These are phyloP conservation scores for Pseudobourletiella spinata DNA, from an alignment of 1,140 invertebrate species.

Conservation along the genomic window DNA sequence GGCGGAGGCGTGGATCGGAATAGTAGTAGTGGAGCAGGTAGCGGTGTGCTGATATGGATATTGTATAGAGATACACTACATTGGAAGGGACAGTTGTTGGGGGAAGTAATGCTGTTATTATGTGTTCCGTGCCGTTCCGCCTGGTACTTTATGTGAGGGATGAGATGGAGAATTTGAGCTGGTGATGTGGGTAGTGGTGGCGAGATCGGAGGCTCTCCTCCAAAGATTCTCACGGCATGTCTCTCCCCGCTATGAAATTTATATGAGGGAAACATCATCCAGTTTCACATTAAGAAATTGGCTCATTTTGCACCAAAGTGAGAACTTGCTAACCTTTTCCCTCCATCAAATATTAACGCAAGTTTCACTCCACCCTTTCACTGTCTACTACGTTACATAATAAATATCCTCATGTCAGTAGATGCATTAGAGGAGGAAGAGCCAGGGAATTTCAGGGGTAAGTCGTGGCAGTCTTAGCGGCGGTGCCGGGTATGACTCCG, in stretches of 20 bases:
- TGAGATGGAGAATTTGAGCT: constrained; percentile 1
- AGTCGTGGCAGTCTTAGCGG: neutral
- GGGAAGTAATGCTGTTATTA: neutral
- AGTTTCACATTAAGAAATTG: constrained; percentile 35
- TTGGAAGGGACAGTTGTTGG: neutral
- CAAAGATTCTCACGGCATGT: neutral
- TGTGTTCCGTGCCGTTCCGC: constrained; percentile 1
- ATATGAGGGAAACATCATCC: constrained; percentile 30
- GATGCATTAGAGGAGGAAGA: neutral
- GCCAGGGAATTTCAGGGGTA: neutral
- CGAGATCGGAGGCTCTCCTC: constrained; percentile 4
- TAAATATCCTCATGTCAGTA: constrained; percentile 9
- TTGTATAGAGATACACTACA: neutral
- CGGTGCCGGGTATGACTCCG: too few relatives aligned
- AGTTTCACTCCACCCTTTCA: constrained; percentile 22
- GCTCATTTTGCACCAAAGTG: constrained; percentile 33
- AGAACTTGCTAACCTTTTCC: constrained; percentile 36
- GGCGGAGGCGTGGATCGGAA: too few relatives aligned
- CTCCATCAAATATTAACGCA: constrained; percentile 35
- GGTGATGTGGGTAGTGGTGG: constrained; percentile 2
- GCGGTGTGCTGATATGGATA: too few relatives aligned
- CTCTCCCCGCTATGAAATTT: constrained; percentile 23
- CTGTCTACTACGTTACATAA: constrained; percentile 5
- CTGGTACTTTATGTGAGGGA: neutral
- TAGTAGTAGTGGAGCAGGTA: too few relatives aligned